These are phyloP conservation scores for Neogale vison DNA, from an alignment of 2,113 vertebrate genomes.

Conservation along the genomic window DNA sequence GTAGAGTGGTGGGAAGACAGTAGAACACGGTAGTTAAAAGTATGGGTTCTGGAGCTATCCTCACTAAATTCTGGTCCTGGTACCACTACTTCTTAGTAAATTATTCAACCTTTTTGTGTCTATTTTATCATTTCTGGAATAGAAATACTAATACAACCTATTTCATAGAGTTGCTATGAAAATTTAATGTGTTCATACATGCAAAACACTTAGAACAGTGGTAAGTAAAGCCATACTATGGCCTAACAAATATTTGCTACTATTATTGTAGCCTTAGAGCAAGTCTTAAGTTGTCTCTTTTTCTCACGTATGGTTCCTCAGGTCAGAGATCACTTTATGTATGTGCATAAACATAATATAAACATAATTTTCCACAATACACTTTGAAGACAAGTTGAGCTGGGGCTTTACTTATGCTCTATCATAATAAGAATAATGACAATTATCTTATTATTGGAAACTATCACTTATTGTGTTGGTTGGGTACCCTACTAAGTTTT, in stretches of 20 bases:
- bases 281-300: slow-evolving; percentile 24
- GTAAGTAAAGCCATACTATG: neutral
- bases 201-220: neutral
- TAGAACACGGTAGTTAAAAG: neutral
- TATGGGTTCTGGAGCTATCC: neutral
- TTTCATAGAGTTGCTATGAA: neutral
- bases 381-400: slow-evolving; percentile 1
- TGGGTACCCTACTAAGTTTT: neutral
- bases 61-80: neutral
- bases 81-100: neutral
- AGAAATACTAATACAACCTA: slow-evolving; percentile 4
- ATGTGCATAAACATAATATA: slow-evolving; percentile 24
- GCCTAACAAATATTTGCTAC: neutral
- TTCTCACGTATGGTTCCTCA: slow-evolving; percentile 1
- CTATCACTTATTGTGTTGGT: neutral
- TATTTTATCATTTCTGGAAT: neutral
- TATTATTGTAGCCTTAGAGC: neutral
- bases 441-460: slow-evolving; percentile 23
- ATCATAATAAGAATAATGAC: neutral
- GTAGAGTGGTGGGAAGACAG: neutral
- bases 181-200: neutral
- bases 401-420: neutral
- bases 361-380: slow-evolving; percentile 11
- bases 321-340: neutral
- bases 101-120: neutral